Conservation (phyloP, 1,140 invertebrate species). For the Gonioctena quinquepunctata region DNA sequence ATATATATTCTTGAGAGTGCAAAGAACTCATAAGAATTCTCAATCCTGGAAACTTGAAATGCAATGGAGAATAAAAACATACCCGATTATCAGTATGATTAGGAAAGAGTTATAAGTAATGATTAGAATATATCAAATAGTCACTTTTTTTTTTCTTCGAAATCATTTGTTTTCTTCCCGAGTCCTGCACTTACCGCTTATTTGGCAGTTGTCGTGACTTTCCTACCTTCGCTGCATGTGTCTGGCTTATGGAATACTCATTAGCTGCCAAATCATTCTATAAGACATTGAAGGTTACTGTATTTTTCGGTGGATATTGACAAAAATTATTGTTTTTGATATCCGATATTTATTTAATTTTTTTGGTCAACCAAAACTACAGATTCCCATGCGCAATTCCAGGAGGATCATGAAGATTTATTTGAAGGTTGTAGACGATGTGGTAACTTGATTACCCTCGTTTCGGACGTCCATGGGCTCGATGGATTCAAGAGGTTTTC, state of each 20-base stretch:
- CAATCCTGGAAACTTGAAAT: too few species aligned
- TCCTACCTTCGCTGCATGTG: neutral
- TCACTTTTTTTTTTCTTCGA: neutral
- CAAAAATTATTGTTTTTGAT: too few species aligned
- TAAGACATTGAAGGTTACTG: neutral
- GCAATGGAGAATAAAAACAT: too few species aligned
- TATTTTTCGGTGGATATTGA: neutral
- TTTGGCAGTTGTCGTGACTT: neutral
- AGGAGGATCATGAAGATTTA: slow-evolving; percentile 3
- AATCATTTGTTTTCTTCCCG: neutral
- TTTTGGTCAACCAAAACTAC: neutral
- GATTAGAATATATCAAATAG: neutral
- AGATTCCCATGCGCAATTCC: neutral
- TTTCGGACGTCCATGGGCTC: too few species aligned
- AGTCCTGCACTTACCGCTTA: neutral
- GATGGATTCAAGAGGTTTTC: too few species aligned
- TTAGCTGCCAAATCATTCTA: neutral
- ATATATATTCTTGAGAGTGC: too few species aligned
- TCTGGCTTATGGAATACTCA: neutral
- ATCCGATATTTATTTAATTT: neutral
- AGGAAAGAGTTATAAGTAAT: too few species aligned
- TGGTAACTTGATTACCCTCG: too few species aligned
- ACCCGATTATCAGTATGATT: too few species aligned
- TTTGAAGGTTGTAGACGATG: too few species aligned
- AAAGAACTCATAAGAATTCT: too few species aligned